Evolutionary conservation across 2,797 vertebrate species (phyloP), one percentile per base, ranked within the genome.

Genomic region (Sebastes matsubarae): DNA sequence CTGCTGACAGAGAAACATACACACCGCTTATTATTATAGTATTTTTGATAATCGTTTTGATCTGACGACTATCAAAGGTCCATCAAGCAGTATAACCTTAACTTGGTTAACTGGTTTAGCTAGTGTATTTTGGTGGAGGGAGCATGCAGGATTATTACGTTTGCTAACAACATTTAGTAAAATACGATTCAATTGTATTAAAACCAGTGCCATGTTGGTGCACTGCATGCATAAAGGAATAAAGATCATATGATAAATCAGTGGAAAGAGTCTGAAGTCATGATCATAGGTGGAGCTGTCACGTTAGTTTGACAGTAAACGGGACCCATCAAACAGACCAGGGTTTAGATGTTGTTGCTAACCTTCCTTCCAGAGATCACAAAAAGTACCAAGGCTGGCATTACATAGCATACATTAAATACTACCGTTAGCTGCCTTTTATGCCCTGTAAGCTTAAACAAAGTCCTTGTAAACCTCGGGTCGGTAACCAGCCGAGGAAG

Each of bases 401-500:
- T 27, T n/a, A 20, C 3, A 55, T 2, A 29, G 7, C 27, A 18
- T 6, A 18, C 4, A 7, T 8, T 25, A 24, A 63, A 82, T 12
- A 66, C 16, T 6, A 68, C 10, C 66, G 55, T 16, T 2, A 74
- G 0, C n/a, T 16, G 3, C 0, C 20, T 4, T 38, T 4, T 24
- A 24, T n/a, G 3, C 0, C 2, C 4, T 18, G 3, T 34, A 34
- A 8, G 3, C 2, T 38, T 65, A 57, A 59, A 68, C 3, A 1
- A 42, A 65, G 11, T 27, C 36, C 12, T 13, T 38, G 36, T 38
- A 34, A 74, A 69, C 13, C 38, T 63, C 6, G 7, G 16, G 12
- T 72, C 30, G 14, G 46, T 60, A 67, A 74, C 54, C 79, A 80
- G 5, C 42, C 65, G 34, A 80, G 27, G 22, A 74, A 80, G 27